Base-by-base conservation (phyloP, 2,797 vertebrate species). In the Neoniphon sammara region DNA sequence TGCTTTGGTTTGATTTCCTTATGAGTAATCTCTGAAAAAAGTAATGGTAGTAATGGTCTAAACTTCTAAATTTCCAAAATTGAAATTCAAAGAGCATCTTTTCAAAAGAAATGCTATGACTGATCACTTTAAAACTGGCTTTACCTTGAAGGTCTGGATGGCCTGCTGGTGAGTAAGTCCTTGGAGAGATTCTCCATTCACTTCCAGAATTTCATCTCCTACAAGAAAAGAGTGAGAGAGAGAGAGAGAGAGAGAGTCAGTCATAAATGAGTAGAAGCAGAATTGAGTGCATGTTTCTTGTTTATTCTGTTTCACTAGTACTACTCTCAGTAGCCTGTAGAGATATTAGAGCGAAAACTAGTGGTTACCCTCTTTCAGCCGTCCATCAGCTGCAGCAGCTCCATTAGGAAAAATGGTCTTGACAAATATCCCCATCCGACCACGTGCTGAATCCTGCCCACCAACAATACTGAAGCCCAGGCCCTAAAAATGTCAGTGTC, bases 71-170 rank as follows among this genome's bases (percentile, higher is more conserved):
- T 27, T 27, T 27, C 25, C 25, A 27, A 27, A 27, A 39, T 11
- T 11, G 36, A 42, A 11, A 10, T 9, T 42, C 39, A 42, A 2
- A 42, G 10, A 42, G 39, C 39, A 42, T 42, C 39, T 42, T 12
- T 11, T 42, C 12, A 11, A 3, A 42, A 11, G 39, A 42, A 42
- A 42, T 42, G 10, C 12, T 42, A 11, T 42, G 39, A 42, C 39
- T 42, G 39, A 12, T 42, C 10, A 11, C 39, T 42, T 12, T 42
- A 42, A 42, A 3, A 11, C 11, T 42, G 39, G 39, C 39, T 73
- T 90, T 93, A 99, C 97, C 97, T 99, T 99, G 90, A 99, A 99
- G 50, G 95, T 98, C 71, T 98, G 97, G 90, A 99, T 99, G 77
- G 97, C 97, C 87, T 98, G 96, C 86, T 97, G 97, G 84, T 98